Evolutionary conservation across 2,888 invertebrate species (phyloP).

Genomic region (Machimus atricapillus): DNA sequence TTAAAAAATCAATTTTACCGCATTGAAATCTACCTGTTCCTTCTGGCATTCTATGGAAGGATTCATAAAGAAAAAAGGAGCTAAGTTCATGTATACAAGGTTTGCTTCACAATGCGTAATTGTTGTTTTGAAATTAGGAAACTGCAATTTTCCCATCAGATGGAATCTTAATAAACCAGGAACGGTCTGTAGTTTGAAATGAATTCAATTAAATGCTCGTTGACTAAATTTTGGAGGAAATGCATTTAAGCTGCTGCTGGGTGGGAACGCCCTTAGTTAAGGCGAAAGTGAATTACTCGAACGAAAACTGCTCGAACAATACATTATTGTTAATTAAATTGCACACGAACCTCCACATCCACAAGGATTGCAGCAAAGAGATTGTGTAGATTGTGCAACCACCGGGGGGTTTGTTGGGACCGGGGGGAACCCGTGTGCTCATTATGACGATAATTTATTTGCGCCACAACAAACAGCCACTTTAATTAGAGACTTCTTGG

Average conservation of each 20-base stretch:
- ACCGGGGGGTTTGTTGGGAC: background rate
- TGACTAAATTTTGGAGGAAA: constrained; percentile 30
- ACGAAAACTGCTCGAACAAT: constrained; percentile 3
- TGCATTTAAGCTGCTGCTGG: background rate
- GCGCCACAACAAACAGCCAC: constrained; percentile 45
- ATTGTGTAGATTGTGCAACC: constrained; percentile 6
- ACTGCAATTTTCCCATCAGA: background rate
- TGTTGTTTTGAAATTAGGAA: background rate
- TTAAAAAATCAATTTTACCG: too few relatives aligned
- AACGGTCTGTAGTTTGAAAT: background rate
- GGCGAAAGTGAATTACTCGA: constrained; percentile 27
- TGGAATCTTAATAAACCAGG: background rate
- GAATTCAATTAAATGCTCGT: constrained; percentile 31
- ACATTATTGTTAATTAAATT: constrained; percentile 36
- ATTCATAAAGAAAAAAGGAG: too few relatives aligned
- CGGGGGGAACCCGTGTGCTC: constrained; percentile 14
- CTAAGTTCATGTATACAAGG: background rate
- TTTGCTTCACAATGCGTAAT: background rate
- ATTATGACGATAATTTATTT: constrained; percentile 47
- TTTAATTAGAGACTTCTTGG: constrained; percentile 42
- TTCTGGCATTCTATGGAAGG: too few relatives aligned
- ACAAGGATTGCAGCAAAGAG: background rate
- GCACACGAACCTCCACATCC: constrained; percentile 1
- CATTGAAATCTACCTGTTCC: too few relatives aligned
- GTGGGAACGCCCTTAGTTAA: constrained; percentile 3